Evolutionary conservation across 2,888 invertebrate species (phyloP).

Genomic region (Hipparchia sbordonii): DNA sequence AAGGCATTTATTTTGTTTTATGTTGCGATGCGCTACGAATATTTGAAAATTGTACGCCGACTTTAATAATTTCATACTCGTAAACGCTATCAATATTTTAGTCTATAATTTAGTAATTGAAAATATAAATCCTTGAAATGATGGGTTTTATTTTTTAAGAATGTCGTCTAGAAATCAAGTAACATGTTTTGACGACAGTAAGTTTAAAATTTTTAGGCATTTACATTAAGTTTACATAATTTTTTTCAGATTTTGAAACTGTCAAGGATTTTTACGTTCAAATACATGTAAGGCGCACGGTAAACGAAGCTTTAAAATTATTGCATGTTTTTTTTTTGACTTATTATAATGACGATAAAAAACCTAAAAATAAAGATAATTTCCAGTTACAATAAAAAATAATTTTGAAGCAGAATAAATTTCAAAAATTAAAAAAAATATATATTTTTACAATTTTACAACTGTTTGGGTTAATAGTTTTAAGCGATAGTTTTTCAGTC

Average conservation of each 20-base stretch:
- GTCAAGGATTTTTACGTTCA: neutral
- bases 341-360: neutral
- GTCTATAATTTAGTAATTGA: constrained; percentile 52
- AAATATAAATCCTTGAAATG: constrained; percentile 27
- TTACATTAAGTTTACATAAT: neutral
- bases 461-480: neutral
- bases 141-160: neutral
- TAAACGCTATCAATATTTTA: constrained; percentile 63
- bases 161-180: neutral
- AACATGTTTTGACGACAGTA: neutral
- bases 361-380: neutral
- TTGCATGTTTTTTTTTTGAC: neutral
- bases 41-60: neutral
- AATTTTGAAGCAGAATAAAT: neutral
- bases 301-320: neutral
- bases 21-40: neutral
- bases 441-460: neutral
- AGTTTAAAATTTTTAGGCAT: neutral
- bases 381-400: neutral
- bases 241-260: neutral
- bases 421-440: neutral
- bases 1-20: neutral
- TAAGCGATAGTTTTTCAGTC: neutral
- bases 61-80: constrained; percentile 7
- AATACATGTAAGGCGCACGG: constrained; percentile 11